Evolutionary conservation across 2,888 invertebrate genomes (phyloP).

Genomic region (Drosophila neutralis): DNA sequence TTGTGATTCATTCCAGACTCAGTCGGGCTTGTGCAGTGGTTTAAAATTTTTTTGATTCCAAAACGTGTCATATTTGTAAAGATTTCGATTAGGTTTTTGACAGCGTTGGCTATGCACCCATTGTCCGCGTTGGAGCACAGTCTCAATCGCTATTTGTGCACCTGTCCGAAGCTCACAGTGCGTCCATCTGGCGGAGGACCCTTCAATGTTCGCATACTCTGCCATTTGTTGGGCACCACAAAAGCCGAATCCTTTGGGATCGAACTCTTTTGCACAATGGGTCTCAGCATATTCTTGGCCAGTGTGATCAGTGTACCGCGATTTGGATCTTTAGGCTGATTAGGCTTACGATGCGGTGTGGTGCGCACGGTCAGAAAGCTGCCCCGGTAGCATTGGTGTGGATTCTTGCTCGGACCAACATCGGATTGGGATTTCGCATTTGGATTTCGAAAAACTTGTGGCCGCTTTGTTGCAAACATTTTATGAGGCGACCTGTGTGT

Average conservation of each 20-base stretch:
- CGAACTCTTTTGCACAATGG: fast-evolving
- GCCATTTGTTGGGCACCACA: conserved; percentile 35
- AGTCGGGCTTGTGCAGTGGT: conserved; percentile 45
- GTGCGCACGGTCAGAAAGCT: conserved; percentile 42
- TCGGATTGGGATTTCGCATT: neutral
- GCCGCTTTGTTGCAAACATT: neutral
- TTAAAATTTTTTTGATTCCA: conserved; percentile 52
- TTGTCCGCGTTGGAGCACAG: conserved; percentile 5
- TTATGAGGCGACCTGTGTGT: neutral
- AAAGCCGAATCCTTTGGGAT: neutral
- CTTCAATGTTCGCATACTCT: neutral
- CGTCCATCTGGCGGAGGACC: neutral
- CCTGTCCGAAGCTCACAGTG: neutral
- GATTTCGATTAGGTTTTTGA: conserved; percentile 10
- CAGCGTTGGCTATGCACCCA: conserved; percentile 15
- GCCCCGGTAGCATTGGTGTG: conserved; percentile 39
- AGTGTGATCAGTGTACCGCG: neutral
- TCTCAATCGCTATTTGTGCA: neutral
- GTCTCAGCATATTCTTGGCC: neutral
- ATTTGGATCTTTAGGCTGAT: fast-evolving
- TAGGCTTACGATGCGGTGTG: too few species aligned
- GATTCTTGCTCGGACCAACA: neutral
- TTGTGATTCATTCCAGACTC: neutral
- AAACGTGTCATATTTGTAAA: conserved; percentile 46
- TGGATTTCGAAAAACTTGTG: neutral